Evolutionary conservation across 2,888 invertebrate genomes (phyloP).

Genomic region (Polyommatus iphigenia): DNA sequence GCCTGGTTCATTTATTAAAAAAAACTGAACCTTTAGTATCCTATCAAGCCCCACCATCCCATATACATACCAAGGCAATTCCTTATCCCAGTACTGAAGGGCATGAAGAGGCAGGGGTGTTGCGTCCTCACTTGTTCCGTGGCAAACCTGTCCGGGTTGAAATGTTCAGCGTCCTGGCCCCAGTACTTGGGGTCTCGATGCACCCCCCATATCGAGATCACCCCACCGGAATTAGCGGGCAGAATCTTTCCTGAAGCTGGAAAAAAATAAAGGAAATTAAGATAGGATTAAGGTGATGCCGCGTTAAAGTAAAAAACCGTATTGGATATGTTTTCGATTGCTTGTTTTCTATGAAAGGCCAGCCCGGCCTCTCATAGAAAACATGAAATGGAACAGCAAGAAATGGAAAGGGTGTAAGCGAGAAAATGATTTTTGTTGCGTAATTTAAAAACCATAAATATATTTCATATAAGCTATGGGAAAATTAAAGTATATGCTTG

Average conservation of each 20-base stretch:
- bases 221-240: conserved; percentile 71
- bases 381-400: too few species aligned
- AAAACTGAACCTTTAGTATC: background rate
- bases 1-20: background rate
- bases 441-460: too few species aligned
- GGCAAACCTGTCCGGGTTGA: conserved; percentile 81
- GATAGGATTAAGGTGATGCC: too few species aligned
- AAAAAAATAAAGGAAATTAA: background rate
- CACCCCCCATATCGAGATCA: conserved; percentile 70
- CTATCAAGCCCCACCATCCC: background rate
- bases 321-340: too few species aligned
- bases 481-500: too few species aligned
- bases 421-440: too few species aligned
- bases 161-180: conserved; percentile 81
- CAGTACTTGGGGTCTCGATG: conserved; percentile 80
- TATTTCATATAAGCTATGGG: too few species aligned
- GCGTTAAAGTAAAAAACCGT: too few species aligned
- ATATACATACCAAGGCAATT: conserved; percentile 22
- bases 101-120: conserved; percentile 18
- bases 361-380: too few species aligned
- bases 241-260: conserved; percentile 63
- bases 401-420: too few species aligned
- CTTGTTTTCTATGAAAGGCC: too few species aligned
- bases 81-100: conserved; percentile 2
- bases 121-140: background rate